A percentile compares a stretch with the other conserved stretches of the same genome.
Conservation (phyloP, 2,797 vertebrate genomes). For the Chelon labrosus region DNA sequence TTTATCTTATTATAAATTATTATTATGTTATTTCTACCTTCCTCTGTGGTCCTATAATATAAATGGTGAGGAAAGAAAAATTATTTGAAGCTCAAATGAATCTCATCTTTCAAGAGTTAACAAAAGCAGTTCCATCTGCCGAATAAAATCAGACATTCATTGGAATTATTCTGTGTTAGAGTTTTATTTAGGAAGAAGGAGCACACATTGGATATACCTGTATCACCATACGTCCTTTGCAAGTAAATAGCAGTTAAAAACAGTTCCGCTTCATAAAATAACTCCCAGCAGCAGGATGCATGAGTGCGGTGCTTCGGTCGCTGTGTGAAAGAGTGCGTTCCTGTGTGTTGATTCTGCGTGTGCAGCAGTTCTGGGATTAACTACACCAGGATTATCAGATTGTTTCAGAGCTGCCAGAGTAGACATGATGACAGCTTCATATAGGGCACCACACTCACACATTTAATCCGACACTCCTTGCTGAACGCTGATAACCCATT, state of each 20-base stretch:
- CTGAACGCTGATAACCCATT: constrained; percentile 55
- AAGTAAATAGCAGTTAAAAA: constrained; percentile 53
- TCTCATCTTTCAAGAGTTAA: background rate
- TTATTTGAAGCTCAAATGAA: background rate
- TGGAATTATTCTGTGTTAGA: constrained; percentile 53
- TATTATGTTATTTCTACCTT: background rate
- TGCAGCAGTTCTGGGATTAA: constrained; percentile 83
- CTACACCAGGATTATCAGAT: constrained; percentile 82
- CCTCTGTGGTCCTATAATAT: background rate
- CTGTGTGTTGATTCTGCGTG: constrained; percentile 64
- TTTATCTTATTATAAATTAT: background rate
- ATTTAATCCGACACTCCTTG: constrained; percentile 60
- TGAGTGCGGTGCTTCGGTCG: constrained; percentile 20
- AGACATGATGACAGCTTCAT: constrained; percentile 77
- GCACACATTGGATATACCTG: constrained; percentile 47
- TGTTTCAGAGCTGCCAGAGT: constrained; percentile 77
- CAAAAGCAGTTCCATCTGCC: background rate
- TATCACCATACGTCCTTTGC: constrained; percentile 30
- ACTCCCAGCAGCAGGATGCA: constrained; percentile 12
- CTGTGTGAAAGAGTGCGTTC: constrained; percentile 31
- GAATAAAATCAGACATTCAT: constrained; percentile 60
- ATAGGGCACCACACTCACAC: constrained; percentile 65
- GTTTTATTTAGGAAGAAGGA: constrained; percentile 69
- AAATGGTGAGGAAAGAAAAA: background rate
- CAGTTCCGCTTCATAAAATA: constrained; percentile 34